These are phyloP conservation scores for Sporophila hypoxantha DNA, from an alignment of 2,113 vertebrate species.

Conservation along the genomic window DNA sequence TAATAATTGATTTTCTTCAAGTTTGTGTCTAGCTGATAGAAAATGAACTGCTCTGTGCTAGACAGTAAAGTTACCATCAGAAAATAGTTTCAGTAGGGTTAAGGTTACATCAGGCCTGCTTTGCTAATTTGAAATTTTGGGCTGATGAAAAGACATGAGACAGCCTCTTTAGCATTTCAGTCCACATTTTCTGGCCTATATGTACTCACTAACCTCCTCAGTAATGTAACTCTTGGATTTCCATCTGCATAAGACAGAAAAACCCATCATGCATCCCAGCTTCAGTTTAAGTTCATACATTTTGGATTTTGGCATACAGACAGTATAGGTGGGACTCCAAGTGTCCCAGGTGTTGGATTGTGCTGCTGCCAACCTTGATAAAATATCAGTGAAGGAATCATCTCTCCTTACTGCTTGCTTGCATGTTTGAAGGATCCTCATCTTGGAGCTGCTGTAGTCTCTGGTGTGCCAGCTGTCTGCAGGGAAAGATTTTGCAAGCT, in stretches of 20 bases:
- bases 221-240: neutral
- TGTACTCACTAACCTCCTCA: neutral
- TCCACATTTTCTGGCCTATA: neutral
- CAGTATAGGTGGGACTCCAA: neutral
- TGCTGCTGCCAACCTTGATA: neutral
- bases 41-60: neutral
- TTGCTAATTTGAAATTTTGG: neutral
- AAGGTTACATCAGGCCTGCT: neutral
- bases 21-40: neutral
- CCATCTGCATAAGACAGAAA: neutral
- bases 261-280: neutral
- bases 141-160: neutral
- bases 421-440: neutral
- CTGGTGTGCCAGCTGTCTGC: neutral
- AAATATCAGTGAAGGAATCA: neutral
- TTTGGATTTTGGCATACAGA: neutral
- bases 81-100: neutral
- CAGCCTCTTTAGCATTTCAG: neutral
- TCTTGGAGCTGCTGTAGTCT: neutral
- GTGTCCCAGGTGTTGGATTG: neutral
- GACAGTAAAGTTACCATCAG: neutral
- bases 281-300: neutral
- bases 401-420: neutral
- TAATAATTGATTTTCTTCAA: neutral
- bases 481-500: neutral